A percentile compares a stretch with the other conserved stretches of the same genome.
phyloP scores from a whole-genome alignment of 30 jellyfish, hydroid and myxozoan species.

The Mastigias papua region DNA sequence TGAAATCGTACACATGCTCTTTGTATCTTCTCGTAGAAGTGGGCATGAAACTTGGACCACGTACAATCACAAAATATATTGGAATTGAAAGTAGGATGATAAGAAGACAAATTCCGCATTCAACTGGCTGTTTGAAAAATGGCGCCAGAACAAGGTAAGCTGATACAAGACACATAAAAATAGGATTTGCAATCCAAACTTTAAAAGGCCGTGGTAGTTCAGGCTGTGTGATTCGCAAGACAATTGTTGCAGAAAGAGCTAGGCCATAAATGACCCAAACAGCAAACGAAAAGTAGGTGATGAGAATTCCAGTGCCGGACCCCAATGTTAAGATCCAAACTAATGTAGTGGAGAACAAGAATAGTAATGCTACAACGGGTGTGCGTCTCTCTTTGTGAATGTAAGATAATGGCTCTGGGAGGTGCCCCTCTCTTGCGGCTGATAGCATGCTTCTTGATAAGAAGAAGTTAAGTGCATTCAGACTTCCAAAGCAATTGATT shows the following conservation, averaged over 20 bases:
- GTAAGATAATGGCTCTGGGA: slow-evolving; percentile 28
- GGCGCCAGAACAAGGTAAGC: slow-evolving; percentile 12
- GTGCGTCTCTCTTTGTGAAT: slow-evolving; percentile 11
- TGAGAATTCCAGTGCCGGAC: background rate
- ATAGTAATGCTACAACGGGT: slow-evolving; percentile 35
- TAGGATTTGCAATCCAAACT: slow-evolving; percentile 48
- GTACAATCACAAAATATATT: background rate
- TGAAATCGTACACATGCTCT: background rate
- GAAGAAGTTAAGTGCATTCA: slow-evolving; percentile 19
- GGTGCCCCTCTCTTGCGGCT: slow-evolving; percentile 58
- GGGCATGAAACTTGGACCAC: background rate
- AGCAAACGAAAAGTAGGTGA: slow-evolving; percentile 11
- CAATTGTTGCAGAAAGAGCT: slow-evolving; percentile 27
- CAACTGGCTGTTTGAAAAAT: slow-evolving; percentile 17
- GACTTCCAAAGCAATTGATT: slow-evolving; percentile 18
- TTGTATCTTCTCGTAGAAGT: background rate
- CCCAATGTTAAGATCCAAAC: background rate
- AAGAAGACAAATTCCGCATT: background rate
- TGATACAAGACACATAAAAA: slow-evolving; percentile 5
- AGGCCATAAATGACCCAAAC: slow-evolving; percentile 20
- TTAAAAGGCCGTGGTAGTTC: slow-evolving; percentile 46
- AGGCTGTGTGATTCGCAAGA: slow-evolving; percentile 22
- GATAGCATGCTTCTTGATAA: slow-evolving; percentile 12
- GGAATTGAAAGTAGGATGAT: slow-evolving; percentile 1
- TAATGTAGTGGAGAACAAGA: background rate